These are phyloP conservation scores for Hylia prasina DNA, from an alignment of 2,113 vertebrate genomes.

Conservation along the genomic window DNA sequence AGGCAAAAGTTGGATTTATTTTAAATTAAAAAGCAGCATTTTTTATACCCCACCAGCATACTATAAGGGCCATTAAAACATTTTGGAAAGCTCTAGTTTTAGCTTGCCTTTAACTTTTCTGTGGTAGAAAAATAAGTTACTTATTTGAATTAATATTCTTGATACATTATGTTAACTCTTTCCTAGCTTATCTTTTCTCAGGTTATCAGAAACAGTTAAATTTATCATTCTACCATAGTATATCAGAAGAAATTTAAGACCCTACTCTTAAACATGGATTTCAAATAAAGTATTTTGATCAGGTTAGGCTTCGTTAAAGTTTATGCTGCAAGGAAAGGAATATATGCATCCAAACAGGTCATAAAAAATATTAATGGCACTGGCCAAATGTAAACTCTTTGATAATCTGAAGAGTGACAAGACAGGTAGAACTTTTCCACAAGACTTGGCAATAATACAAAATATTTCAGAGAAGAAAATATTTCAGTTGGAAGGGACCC, in stretches of 20 bases:
- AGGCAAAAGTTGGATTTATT: constrained; percentile 58
- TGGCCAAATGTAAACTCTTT: not conserved
- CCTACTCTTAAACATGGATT: not conserved
- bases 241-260: not conserved
- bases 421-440: not conserved
- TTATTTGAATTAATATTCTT: not conserved
- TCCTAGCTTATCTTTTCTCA: not conserved
- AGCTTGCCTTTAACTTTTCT: not conserved
- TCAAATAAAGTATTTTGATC: not conserved
- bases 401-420: not conserved
- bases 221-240: not conserved
- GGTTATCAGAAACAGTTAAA: not conserved
- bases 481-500: not conserved
- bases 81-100: constrained; percentile 16
- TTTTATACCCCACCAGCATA: constrained; percentile 33
- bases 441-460: not conserved
- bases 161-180: not conserved
- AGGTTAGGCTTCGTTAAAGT: not conserved
- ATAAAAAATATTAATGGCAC: not conserved
- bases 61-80: constrained; percentile 3
- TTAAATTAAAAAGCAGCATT: constrained; percentile 68
- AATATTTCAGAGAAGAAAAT: not conserved
- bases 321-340: not conserved
- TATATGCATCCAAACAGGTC: not conserved
- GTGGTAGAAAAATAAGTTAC: not conserved